Conservation (phyloP, 2,888 invertebrate genomes). For the Caenorhabditis imperialis region DNA sequence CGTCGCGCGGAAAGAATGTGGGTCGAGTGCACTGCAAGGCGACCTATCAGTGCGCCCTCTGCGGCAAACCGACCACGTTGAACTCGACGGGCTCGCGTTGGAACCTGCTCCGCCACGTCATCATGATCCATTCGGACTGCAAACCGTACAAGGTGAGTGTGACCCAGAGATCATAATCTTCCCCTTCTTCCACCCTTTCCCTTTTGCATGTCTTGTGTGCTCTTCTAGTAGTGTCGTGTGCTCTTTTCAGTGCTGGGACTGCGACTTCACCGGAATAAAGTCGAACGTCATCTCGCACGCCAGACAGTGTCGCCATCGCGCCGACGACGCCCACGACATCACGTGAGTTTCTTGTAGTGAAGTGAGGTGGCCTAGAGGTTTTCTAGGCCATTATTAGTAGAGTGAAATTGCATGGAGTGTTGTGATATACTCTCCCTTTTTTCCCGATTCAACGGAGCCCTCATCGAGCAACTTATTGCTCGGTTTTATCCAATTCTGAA, state of each 20-base stretch:
- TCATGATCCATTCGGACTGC: conserved; percentile 67
- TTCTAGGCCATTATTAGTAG: too few species aligned
- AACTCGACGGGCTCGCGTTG: conserved; percentile 66
- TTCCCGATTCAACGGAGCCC: too few species aligned
- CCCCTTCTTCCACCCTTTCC: background rate
- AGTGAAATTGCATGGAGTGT: conserved; percentile 18
- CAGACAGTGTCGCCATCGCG: conserved; percentile 59
- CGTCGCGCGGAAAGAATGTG: conserved; percentile 62
- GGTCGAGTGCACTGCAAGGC: conserved; percentile 67
- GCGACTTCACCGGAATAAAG: conserved; percentile 66
- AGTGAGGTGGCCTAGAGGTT: conserved; percentile 21
- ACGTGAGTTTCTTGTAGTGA: conserved; percentile 48
- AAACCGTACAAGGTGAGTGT: conserved; percentile 60
- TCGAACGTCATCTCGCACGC: conserved; percentile 65
- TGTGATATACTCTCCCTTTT: background rate
- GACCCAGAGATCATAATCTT: background rate
- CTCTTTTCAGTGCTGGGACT: conserved; percentile 64
- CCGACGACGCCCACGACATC: conserved; percentile 63
- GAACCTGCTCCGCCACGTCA: conserved; percentile 65
- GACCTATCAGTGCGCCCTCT: conserved; percentile 64
- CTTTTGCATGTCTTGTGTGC: conserved; percentile 1
- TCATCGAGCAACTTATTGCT: too few species aligned
- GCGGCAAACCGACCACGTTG: conserved; percentile 65
- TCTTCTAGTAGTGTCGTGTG: conserved; percentile 31
- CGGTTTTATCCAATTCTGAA: too few species aligned